Conservation (phyloP, 2,113 vertebrate species). For the Pteruthius melanotis region DNA sequence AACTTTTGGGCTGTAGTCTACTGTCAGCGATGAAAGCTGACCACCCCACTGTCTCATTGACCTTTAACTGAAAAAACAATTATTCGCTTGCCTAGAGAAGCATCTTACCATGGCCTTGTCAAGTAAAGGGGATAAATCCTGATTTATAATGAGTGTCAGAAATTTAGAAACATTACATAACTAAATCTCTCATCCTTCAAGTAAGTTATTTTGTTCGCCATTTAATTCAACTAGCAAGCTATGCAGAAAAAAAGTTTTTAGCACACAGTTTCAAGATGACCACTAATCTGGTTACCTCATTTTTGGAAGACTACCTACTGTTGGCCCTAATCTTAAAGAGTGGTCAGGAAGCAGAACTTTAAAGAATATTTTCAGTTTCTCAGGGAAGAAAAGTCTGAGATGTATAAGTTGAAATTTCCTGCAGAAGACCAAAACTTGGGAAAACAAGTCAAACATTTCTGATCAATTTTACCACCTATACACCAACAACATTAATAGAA, state of each 20-base stretch:
- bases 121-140: not conserved
- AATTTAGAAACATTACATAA: not conserved
- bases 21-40: not conserved
- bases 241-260: not conserved
- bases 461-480: not conserved
- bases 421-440: not conserved
- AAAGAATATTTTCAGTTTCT: not conserved
- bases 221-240: not conserved
- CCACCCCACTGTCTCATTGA: not conserved
- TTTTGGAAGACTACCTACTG: not conserved
- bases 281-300: not conserved
- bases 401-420: not conserved
- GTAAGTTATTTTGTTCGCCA: not conserved
- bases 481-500: not conserved
- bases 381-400: not conserved
- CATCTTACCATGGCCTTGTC: not conserved
- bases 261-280: not conserved
- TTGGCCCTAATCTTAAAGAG: not conserved
- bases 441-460: not conserved
- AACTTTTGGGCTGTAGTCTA: constrained; percentile 10
- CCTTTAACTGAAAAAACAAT: constrained; percentile 3
- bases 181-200: not conserved
- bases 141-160: not conserved
- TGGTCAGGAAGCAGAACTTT: not conserved
- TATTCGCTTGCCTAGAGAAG: not conserved